Evolutionary conservation across 2,113 vertebrate species (phyloP), one percentile per base, ranked within the genome.

Genomic region (Loxodonta africana): DNA sequence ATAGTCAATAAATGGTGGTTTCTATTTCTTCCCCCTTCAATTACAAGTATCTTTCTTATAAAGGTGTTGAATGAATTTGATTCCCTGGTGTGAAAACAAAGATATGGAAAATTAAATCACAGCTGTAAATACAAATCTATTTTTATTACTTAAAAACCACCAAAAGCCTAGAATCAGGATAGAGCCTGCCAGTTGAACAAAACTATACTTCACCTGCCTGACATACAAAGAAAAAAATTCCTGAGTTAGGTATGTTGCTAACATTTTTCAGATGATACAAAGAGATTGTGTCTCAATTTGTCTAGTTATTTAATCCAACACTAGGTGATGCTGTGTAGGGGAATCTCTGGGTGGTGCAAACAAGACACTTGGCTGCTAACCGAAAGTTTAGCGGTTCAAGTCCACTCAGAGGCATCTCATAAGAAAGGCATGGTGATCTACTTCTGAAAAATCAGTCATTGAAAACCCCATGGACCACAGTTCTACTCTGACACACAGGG

Each of bases 81-180:
- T 67, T 87, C 26, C 25, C 76, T 67, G 80, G 41, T 53, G 63
- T 90, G 63, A 33, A 60, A 91, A 81, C 62, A 82, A 83, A 41
- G 67, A 69, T 18, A 44, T 2, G 67, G 71, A 33, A 67, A 86
- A 82, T 84, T 85, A 28, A 74, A 57, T 73, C 44, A 69, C 17
- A 74, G 37, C 46, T 30, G 48, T 48, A 48, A 48, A 48, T 48
- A 80, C 17, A 60, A 28, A 71, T 67, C 73, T 62, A 44, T 77
- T 77, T 87, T 83, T 94, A 94, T 60, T 76, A 67, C 92, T 77
- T 51, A 77, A 87, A 91, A 60, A 3, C 30, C 37, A 74, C 37
- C 51, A 4, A 82, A 86, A 86, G 74, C 53, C 63, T 83, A 21
- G 48, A 76, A 91, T 88, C 30, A 77, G 3, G 37, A 87, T 2